Evolutionary conservation across 2,888 invertebrate species (phyloP).

Genomic region (Galerucella nymphaeae): DNA sequence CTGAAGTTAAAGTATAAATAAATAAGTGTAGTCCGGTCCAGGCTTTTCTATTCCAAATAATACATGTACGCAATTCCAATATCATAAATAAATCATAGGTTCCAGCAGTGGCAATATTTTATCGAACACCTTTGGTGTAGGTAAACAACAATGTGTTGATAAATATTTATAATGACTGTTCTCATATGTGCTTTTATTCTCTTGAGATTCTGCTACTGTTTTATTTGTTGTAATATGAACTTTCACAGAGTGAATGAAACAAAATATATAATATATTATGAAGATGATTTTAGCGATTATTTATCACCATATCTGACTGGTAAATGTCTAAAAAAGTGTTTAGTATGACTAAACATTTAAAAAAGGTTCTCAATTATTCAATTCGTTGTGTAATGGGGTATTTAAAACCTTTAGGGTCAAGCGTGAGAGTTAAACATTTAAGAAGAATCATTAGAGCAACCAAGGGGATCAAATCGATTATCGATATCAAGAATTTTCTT

Average conservation of each 20-base stretch:
- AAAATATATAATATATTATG: neutral
- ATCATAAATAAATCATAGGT: constrained; percentile 8
- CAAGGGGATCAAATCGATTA: neutral
- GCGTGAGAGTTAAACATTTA: neutral
- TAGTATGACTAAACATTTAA: neutral
- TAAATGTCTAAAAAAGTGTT: neutral
- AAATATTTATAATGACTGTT: constrained; percentile 12
- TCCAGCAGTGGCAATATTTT: neutral
- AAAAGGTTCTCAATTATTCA: neutral
- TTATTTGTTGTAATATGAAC: neutral
- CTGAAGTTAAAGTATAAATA: neutral
- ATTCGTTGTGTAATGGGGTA: neutral
- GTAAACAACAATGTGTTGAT: constrained; percentile 6
- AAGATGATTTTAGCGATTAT: too few species aligned
- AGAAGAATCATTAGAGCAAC: neutral
- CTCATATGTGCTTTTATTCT: neutral
- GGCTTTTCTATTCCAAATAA: neutral
- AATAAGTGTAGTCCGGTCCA: neutral
- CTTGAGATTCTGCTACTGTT: neutral
- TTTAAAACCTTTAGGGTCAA: neutral
- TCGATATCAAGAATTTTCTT: neutral
- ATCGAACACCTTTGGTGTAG: neutral
- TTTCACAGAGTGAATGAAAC: neutral
- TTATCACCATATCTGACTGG: too few species aligned
- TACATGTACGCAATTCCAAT: neutral